phyloP scores from a whole-genome alignment of 1,140 invertebrate genomes.

The Leguminivora glycinivorella region DNA sequence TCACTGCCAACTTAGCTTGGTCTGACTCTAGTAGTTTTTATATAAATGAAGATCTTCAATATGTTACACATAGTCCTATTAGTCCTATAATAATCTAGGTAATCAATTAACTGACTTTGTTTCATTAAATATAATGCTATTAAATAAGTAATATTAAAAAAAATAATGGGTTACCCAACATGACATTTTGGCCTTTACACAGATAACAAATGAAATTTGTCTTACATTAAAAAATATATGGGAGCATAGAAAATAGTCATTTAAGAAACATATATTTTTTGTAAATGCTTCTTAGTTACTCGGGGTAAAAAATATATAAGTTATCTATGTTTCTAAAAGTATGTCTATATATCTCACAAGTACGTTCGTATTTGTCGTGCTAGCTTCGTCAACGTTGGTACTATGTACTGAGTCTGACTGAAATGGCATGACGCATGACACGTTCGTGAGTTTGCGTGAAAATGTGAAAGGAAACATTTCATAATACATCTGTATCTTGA shows the following conservation, averaged over 20 bases:
- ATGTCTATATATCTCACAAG: neutral
- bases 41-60: slow-evolving; percentile 25
- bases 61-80: neutral
- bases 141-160: neutral
- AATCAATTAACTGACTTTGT: neutral
- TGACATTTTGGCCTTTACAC: neutral
- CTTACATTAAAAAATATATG: neutral
- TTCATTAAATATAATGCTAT: neutral
- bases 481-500: too few relatives aligned
- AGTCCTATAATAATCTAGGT: neutral
- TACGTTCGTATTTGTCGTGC: too few relatives aligned
- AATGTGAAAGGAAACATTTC: too few relatives aligned
- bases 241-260: neutral
- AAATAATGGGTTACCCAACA: neutral
- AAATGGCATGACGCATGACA: too few relatives aligned
- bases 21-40: slow-evolving; percentile 30
- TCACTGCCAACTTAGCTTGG: too few relatives aligned
- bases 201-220: slow-evolving; percentile 3
- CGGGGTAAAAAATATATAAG: neutral
- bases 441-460: too few relatives aligned
- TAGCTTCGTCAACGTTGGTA: too few relatives aligned
- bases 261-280: slow-evolving; percentile 1
- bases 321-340: neutral
- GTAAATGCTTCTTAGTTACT: slow-evolving; percentile 13
- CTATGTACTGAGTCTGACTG: too few relatives aligned